Base-by-base conservation (phyloP, 2,888 invertebrate genomes). In the Nomada lathburiana region DNA sequence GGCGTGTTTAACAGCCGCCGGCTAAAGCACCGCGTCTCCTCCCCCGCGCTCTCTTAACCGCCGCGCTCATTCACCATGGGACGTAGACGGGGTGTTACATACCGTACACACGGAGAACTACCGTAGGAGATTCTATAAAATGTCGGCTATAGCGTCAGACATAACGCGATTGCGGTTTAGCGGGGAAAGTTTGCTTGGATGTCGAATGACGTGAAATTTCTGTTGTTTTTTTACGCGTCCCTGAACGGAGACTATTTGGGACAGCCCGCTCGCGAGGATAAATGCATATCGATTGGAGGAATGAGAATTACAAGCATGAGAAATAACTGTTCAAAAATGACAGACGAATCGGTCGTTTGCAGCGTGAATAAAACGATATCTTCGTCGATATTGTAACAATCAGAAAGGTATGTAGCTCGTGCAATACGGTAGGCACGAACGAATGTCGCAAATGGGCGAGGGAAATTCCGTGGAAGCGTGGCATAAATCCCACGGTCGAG, bases 1-100 rank as follows among this genome's bases (percentile, higher is more conserved):
- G 82, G 85, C 91, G 91, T 92, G 93, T 92, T 92, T 92, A 93
- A 93, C 93, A 92, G 92, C 92, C 92, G 89, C 91, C 76, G 90
- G 92, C 91, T 91, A 91, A 92, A 92, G 92, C 89, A 91, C 89
- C 88, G 85, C 86, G 85, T 81, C 80, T 80, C 76, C 85, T 44
- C 79, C 68, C 78, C 70, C 78, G 53, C 53, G 50, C 73, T 76
- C 70, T 65, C 82, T 78, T 71, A 77, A 81, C 78, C 82, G 78
- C 79, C 87, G 60, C 80, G 83, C 77, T 84, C 86, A 85, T 86
- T 87, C 89, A 86, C 86, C 85, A 88, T 86, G 69, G 76, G 69
- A 86, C 88, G 68, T 80, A 79, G 82, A 88, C 86, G 80, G 76
- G 85, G 79, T 83, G 83, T 84, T 88, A 88, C 82, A 81, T 87